These are phyloP conservation scores for Eudyptes chrysolophus DNA, from an alignment of 2,113 vertebrate species.

Conservation along the genomic window DNA sequence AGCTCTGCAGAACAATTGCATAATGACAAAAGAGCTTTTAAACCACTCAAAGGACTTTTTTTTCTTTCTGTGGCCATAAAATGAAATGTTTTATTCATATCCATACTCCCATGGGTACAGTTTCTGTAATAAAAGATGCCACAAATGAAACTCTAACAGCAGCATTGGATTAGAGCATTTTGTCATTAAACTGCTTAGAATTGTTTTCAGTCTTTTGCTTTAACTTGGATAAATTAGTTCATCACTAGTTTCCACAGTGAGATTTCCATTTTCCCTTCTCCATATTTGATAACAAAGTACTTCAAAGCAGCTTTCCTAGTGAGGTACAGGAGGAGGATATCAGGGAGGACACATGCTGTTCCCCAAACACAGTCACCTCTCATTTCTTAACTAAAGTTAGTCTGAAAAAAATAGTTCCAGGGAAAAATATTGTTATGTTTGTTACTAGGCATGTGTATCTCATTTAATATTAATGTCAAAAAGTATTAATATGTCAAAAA, in stretches of 20 bases:
- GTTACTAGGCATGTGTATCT: neutral
- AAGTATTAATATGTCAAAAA: neutral
- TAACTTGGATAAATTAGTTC: neutral
- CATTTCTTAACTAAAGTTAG: neutral
- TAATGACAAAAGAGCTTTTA: neutral
- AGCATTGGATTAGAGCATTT: neutral
- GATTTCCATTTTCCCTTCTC: neutral
- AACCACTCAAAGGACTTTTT: neutral
- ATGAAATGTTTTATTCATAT: slow-evolving; percentile 26
- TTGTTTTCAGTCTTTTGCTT: neutral
- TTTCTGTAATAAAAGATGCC: neutral
- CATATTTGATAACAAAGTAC: neutral
- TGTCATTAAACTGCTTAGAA: neutral
- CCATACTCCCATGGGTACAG: neutral
- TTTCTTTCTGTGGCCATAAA: neutral
- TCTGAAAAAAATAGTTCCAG: neutral
- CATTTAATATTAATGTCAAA: neutral
- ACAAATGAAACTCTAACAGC: neutral
- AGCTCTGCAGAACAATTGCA: neutral
- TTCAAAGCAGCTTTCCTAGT: neutral
- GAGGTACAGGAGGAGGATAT: neutral
- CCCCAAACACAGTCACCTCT: neutral
- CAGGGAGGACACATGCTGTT: neutral
- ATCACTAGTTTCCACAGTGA: neutral
- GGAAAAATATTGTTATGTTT: neutral